These are phyloP conservation scores for Grus americana DNA, from an alignment of 2,113 vertebrate species.

Conservation along the genomic window DNA sequence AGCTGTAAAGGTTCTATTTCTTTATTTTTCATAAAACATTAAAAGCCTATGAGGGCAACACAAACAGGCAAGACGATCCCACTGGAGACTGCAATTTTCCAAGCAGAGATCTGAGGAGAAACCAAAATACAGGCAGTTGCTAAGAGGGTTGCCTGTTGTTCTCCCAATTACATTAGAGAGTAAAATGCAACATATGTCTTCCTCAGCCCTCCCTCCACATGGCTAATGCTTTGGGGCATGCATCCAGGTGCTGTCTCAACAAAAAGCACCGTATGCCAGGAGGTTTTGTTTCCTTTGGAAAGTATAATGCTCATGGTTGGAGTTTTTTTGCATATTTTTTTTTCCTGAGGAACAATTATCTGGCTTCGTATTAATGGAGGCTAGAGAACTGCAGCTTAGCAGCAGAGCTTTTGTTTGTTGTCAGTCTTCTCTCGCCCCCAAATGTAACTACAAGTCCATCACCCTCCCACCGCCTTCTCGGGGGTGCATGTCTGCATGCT, in stretches of 20 bases:
- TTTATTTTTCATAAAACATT: constrained; percentile 54
- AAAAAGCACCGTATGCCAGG: constrained; percentile 38
- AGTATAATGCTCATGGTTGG: neutral
- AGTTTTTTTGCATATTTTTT: neutral
- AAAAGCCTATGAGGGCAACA: constrained; percentile 4
- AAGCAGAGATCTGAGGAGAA: constrained; percentile 1
- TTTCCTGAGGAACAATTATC: neutral
- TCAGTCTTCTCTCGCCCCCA: neutral
- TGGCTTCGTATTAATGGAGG: neutral
- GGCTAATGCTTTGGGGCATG: constrained; percentile 36
- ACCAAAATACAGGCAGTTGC: constrained; percentile 38
- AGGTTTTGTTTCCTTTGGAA: constrained; percentile 65
- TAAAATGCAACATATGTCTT: constrained; percentile 52
- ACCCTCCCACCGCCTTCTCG: neutral
- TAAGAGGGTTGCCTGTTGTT: constrained; percentile 39
- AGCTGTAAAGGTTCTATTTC: constrained; percentile 50
- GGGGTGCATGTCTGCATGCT: neutral
- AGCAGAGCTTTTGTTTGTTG: neutral
- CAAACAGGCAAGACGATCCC: neutral
- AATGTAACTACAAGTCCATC: neutral
- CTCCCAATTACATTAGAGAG: constrained; percentile 45
- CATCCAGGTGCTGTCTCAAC: constrained; percentile 59
- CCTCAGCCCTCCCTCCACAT: constrained; percentile 11
- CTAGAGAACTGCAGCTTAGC: neutral
- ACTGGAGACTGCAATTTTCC: constrained; percentile 38